A percentile compares a stretch with the other conserved stretches of the same genome.
phyloP scores from a whole-genome alignment of 2,797 vertebrate species.

The Acanthiza pusilla region DNA sequence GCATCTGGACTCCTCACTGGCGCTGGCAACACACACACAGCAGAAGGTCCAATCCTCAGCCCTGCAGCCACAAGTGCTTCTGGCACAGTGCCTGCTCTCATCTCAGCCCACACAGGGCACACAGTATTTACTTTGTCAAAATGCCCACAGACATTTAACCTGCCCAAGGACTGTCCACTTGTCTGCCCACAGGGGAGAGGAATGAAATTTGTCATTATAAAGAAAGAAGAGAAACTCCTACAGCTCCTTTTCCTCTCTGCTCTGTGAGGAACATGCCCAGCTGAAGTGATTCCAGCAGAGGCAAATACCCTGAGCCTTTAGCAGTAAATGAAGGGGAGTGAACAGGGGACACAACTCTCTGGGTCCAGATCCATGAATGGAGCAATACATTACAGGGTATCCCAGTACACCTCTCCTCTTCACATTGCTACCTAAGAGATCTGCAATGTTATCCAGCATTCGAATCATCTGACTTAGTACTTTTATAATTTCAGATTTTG shows the following conservation, averaged over 20 bases:
- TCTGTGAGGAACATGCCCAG: not conserved
- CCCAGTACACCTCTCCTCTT: not conserved
- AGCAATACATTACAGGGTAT: not conserved
- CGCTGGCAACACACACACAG: not conserved
- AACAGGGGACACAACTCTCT: not conserved
- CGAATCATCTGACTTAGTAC: not conserved
- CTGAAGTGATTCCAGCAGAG: not conserved
- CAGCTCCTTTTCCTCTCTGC: not conserved
- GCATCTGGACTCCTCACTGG: not conserved
- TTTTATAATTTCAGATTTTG: not conserved
- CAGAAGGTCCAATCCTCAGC: not conserved
- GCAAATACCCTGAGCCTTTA: not conserved
- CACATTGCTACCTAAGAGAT: not conserved
- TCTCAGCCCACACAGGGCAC: not conserved
- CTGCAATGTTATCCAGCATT: not conserved
- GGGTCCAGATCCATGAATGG: no score
- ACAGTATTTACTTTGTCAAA: not conserved
- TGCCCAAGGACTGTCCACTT: not conserved
- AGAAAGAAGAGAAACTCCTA: not conserved
- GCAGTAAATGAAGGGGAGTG: fast-evolving
- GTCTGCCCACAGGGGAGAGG: not conserved
- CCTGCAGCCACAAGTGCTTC: not conserved
- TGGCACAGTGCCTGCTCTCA: not conserved
- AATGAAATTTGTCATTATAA: not conserved
- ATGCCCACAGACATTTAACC: not conserved